These are phyloP conservation scores for Neodiprion pinetum DNA, from an alignment of 1,140 invertebrate species.

Conservation along the genomic window DNA sequence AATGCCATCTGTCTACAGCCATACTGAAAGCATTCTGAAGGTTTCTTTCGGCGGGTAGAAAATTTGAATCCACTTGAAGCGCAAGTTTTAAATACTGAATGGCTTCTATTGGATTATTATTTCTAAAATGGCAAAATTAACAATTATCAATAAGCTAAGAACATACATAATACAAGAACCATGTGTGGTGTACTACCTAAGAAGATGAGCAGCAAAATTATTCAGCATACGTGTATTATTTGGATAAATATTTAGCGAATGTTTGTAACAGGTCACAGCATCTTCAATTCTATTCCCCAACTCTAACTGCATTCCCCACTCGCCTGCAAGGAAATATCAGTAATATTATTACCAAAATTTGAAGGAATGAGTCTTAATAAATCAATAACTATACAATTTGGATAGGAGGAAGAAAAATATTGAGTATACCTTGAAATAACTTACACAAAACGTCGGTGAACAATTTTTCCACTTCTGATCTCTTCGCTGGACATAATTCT, in stretches of 20 bases:
- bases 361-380: no score
- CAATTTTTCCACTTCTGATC: conserved; percentile 45
- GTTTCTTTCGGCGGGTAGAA: conserved; percentile 49
- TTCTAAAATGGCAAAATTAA: conserved; percentile 30
- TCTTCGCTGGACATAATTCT: conserved; percentile 46
- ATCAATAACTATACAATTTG: no score
- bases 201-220: conserved; percentile 49
- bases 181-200: conserved; percentile 36
- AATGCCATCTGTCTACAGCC: conserved; percentile 79
- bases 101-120: conserved; percentile 41
- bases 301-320: conserved; percentile 49
- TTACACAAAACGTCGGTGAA: conserved; percentile 50
- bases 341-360: background rate
- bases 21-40: conserved; percentile 51
- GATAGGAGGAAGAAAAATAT: background rate
- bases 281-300: conserved; percentile 37
- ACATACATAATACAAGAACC: no score
- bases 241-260: conserved; percentile 45
- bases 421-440: conserved; percentile 13
- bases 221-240: conserved; percentile 47
- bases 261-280: conserved; percentile 42
- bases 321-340: conserved; percentile 38
- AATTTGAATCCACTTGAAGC: conserved; percentile 37
- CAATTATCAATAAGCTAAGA: no score
- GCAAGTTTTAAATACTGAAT: conserved; percentile 43